Base-by-base conservation (phyloP, 2,113 vertebrate species). In the Nerophis lumbriciformis region DNA sequence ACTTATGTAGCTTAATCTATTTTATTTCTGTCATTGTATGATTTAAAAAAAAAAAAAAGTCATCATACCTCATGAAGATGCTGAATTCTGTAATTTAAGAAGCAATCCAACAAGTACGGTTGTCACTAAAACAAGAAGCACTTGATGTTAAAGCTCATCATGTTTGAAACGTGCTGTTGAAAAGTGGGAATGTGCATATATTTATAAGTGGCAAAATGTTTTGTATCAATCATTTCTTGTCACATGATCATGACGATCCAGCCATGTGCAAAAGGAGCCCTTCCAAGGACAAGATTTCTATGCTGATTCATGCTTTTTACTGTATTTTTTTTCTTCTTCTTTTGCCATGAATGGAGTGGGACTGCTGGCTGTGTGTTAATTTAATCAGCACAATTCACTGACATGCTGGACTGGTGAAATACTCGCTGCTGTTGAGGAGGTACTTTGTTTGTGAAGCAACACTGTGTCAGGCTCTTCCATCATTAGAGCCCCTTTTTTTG, bases 371-470 rank as follows among this genome's bases (percentile, higher is more conserved):
- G 91, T 93, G 92, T 96, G 93, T 98, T 98, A 97, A 98, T 98
- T 98, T 97, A 99, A 97, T 99, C 94, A 94, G 95, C 97, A 99
- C 94, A 98, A 97, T 96, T 99, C 95, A 99, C 94, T 97, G 96
- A 99, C 94, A 98, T 99, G 97, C 97, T 98, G 97, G 97, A 99
- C 94, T 95, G 93, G 12, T 45, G 42, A 98, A 90, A 93, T 93
- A 93, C 94, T 95, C 92, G 96, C 96, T 98, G 95, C 95, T 89
- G 89, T 90, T 90, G 84, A 89, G 83, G 39, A 57, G 55, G 55
- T 44, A 57, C 55, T 57, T 39, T 76, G 91, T 93, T 92, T 91
- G 91, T 91, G 88, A 91, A 93, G 93, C 91, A 94, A 94, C 93
- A 91, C 89, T 92, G 84, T 91, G 92, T 91, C 90, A 90, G 91